Evolutionary conservation across 2,888 invertebrate species (phyloP).

Genomic region (Drosophila hamatofila): DNA sequence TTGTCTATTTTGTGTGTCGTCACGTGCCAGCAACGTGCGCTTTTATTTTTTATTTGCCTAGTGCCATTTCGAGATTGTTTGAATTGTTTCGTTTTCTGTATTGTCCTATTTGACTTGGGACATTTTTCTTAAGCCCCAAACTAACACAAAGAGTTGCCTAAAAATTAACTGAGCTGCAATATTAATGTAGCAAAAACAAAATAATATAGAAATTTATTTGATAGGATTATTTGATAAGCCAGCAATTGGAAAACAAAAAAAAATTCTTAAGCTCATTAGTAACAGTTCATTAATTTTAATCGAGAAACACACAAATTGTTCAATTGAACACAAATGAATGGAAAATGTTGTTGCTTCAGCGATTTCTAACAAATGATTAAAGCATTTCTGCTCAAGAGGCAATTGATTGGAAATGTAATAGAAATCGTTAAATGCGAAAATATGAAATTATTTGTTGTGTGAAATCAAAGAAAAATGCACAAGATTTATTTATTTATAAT

Average conservation of each 20-base stretch:
- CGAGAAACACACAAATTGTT: conserved; percentile 24
- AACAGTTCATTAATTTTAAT: conserved; percentile 45
- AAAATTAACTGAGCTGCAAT: conserved; percentile 13
- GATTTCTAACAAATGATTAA: neutral
- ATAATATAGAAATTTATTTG: neutral
- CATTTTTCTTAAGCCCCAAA: conserved; percentile 15
- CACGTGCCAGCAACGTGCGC: conserved; percentile 66
- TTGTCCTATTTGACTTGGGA: conserved; percentile 41
- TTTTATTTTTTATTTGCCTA: conserved; percentile 61
- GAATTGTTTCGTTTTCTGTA: conserved; percentile 47
- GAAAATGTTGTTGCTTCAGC: neutral
- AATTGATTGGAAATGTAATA: conserved; percentile 5
- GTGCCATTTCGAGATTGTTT: conserved; percentile 72
- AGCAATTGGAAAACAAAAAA: neutral
- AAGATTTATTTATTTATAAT: neutral
- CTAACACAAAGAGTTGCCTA: conserved; percentile 1
- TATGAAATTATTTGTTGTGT: neutral
- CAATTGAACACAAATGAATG: conserved; percentile 18
- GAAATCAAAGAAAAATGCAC: neutral
- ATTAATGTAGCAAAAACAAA: conserved; percentile 4
- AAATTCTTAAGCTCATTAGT: conserved; percentile 23
- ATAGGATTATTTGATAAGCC: conserved; percentile 22
- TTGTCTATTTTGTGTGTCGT: conserved; percentile 37
- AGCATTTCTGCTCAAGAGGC: neutral
- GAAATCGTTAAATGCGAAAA: neutral